Evolutionary conservation across 2,797 vertebrate genomes (phyloP).

Genomic region (Fistularia commersonii): DNA sequence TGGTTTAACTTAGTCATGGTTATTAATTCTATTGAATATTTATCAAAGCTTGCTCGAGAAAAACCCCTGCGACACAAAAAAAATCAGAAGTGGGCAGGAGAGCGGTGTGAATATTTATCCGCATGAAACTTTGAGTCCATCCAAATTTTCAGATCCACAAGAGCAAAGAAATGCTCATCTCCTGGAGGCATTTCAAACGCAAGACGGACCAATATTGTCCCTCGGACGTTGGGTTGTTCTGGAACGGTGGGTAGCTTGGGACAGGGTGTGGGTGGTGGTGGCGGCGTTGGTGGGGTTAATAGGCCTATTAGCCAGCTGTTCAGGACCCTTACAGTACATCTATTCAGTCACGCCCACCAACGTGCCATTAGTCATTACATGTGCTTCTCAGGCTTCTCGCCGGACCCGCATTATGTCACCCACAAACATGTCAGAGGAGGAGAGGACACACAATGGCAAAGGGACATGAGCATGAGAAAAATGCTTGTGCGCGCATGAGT

Average conservation of each 20-base stretch:
- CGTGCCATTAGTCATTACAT: slow-evolving; percentile 58
- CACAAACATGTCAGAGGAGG: slow-evolving; percentile 28
- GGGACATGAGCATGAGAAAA: slow-evolving; percentile 40
- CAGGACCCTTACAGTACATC: slow-evolving; percentile 61
- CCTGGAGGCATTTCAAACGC: not conserved
- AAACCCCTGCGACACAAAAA: too few species aligned
- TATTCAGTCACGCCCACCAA: slow-evolving; percentile 65
- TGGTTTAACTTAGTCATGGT: too few species aligned
- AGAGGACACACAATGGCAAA: slow-evolving; percentile 21
- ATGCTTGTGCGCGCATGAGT: slow-evolving; percentile 43
- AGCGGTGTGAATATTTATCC: too few species aligned
- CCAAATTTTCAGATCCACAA: too few species aligned
- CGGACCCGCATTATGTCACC: slow-evolving; percentile 37
- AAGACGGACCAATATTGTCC: slow-evolving; percentile 57
- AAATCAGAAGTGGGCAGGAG: too few species aligned
- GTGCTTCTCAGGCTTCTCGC: slow-evolving; percentile 40
- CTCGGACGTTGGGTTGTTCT: slow-evolving; percentile 30
- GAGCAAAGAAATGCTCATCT: too few species aligned
- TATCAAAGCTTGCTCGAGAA: too few species aligned
- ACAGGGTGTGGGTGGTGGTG: slow-evolving; percentile 21
- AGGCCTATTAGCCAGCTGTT: slow-evolving; percentile 57
- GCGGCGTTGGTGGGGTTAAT: not conserved
- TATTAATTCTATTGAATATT: too few species aligned
- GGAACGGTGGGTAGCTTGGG: slow-evolving; percentile 43
- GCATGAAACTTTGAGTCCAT: not conserved